Evolutionary conservation across 2,797 vertebrate species (phyloP).

Genomic region (Avahi laniger): DNA sequence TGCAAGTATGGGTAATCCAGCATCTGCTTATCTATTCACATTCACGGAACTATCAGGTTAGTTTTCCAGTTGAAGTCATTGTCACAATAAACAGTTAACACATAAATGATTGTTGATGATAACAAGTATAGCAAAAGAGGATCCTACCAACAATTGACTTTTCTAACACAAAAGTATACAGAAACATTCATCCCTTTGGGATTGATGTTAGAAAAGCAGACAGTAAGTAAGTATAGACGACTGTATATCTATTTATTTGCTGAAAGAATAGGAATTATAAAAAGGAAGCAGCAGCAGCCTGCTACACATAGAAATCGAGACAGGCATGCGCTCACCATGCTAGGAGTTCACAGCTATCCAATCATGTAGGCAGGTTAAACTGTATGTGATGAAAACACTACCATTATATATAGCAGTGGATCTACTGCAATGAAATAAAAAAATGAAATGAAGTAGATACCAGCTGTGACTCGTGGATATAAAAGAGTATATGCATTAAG

Average conservation of each 20-base stretch:
- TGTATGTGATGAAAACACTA: neutral
- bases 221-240: constrained; percentile 3
- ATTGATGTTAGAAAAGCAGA: constrained; percentile 1
- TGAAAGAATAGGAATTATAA: neutral
- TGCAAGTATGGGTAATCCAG: neutral
- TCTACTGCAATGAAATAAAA: neutral
- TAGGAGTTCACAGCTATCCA: neutral
- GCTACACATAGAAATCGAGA: neutral
- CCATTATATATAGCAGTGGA: neutral
- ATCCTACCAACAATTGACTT: neutral
- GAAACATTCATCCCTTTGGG: neutral
- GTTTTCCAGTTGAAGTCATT: neutral
- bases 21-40: neutral
- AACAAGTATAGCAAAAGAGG: neutral
- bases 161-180: constrained; percentile 3
- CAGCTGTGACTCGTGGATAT: neutral
- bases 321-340: neutral
- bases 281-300: neutral
- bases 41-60: neutral
- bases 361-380: neutral
- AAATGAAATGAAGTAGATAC: neutral
- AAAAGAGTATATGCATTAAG: neutral
- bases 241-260: neutral
- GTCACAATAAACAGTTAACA: neutral
- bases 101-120: neutral